Base-by-base conservation (phyloP, 2,113 vertebrate genomes). In the Pontoporia blainvillei region DNA sequence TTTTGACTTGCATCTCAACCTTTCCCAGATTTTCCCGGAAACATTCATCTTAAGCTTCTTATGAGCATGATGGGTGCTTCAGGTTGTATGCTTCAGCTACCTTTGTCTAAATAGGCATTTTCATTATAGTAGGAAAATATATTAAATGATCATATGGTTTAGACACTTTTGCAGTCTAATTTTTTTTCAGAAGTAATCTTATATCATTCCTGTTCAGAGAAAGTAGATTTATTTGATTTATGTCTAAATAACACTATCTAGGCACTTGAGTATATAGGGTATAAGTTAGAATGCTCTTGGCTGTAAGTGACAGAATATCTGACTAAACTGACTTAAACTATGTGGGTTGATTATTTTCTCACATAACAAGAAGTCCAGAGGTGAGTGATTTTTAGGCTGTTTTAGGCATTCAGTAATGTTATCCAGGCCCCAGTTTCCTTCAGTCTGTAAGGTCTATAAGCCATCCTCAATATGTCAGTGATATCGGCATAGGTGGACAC, bases 61-160 rank as follows among this genome's bases (percentile, higher is more conserved):
- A 8, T 14, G 41, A 67, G 11, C 14, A 10, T 25, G 29, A 29
- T 34, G 57, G 52, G 25, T 86, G 72, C 61, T 91, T 85, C 11
- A 49, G 27, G 49, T 46, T 95, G 62, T 59, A 29, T 2, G 20
- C 27, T 71, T 91, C 36, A 44, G 23, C 20, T 79, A 62, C 18
- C 11, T 92, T 93, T 81, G 67, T 95, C 90, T 94, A 96, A 93
- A 84, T 59, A 95, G 9, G 23, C 34, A 54, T 90, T 97, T 91
- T 46, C 41, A 92, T 90, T 84, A 18, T 36, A 90, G 86, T 71
- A 71, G 31, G 54, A 92, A 95, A 90, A 86, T 34, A 29, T 8
- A 73, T 78, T 85, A 75, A 81, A 71, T 81, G 72, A 44, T 69
- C 27, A 44, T 81, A 54, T 86, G 94, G 59, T 3, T 86, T 94